Evolutionary conservation across 2,113 vertebrate genomes (phyloP).

Genomic region (Drymodes brunneopygia): DNA sequence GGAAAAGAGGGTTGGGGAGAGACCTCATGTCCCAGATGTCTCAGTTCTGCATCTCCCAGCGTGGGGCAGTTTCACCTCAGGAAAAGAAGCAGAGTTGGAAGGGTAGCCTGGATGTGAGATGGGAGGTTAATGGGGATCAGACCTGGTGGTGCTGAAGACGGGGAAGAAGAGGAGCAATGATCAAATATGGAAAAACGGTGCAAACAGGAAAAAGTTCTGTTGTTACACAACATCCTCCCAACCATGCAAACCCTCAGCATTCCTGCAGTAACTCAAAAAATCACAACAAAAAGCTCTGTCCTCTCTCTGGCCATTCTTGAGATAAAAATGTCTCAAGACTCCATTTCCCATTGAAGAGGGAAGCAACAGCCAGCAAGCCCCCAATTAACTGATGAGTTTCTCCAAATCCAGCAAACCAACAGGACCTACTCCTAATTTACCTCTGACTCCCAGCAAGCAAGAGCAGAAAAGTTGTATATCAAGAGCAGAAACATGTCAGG

Average conservation of each 20-base stretch:
- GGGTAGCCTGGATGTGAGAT: neutral
- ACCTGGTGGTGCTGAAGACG: neutral
- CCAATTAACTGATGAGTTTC: neutral
- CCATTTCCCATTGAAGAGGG: neutral
- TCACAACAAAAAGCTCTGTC: neutral
- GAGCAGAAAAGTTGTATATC: neutral
- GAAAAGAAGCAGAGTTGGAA: neutral
- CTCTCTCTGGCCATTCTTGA: neutral
- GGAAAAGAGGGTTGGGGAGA: neutral
- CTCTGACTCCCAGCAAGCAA: neutral
- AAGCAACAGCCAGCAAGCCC: neutral
- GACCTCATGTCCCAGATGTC: accelerated
- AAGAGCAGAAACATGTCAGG: neutral
- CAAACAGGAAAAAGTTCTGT: neutral
- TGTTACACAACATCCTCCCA: neutral
- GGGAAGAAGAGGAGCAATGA: neutral
- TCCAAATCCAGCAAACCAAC: neutral
- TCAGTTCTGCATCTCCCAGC: too few species aligned
- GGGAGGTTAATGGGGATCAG: neutral
- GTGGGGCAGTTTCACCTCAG: neutral
- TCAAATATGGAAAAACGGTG: neutral
- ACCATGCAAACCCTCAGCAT: neutral
- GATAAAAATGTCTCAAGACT: neutral
- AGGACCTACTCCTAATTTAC: neutral
- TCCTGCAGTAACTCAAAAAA: neutral